These are phyloP conservation scores for Glaucidium brasilianum DNA, from an alignment of 2,113 vertebrate species.

Conservation along the genomic window DNA sequence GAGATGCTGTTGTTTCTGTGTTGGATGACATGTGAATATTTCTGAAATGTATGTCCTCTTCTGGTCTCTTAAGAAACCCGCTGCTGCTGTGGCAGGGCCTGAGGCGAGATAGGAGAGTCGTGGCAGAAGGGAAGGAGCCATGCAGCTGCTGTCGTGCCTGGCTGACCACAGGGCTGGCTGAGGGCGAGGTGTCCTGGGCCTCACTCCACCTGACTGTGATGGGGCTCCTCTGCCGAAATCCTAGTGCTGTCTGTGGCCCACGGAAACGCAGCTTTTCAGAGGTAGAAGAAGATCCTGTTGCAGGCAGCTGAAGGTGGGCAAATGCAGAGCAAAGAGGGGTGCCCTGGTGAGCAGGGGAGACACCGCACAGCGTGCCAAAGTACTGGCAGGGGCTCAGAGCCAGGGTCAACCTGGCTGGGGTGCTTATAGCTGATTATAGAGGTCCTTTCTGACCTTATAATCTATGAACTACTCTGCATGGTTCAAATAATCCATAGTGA, in stretches of 20 bases:
- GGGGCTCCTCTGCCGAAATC: neutral
- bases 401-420: fast-evolving
- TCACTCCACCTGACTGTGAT: fast-evolving
- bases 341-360: fast-evolving
- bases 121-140: neutral
- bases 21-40: neutral
- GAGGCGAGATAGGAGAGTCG: neutral
- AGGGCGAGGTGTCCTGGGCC: neutral
- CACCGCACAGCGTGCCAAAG: fast-evolving
- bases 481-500: fast-evolving
- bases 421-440: neutral
- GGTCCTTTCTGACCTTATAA: neutral
- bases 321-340: neutral
- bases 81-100: neutral
- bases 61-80: neutral
- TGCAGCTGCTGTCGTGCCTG: fast-evolving
- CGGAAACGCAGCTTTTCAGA: neutral
- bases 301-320: neutral
- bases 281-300: neutral
- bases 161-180: neutral
- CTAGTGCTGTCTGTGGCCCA: neutral
- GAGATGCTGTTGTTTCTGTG: neutral
- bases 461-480: fast-evolving
- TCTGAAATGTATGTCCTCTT: neutral
- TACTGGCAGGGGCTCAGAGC: fast-evolving